A percentile compares a stretch with the other conserved stretches of the same genome.
phyloP scores from a whole-genome alignment of 2,113 vertebrate genomes.

The Bucco capensis region DNA sequence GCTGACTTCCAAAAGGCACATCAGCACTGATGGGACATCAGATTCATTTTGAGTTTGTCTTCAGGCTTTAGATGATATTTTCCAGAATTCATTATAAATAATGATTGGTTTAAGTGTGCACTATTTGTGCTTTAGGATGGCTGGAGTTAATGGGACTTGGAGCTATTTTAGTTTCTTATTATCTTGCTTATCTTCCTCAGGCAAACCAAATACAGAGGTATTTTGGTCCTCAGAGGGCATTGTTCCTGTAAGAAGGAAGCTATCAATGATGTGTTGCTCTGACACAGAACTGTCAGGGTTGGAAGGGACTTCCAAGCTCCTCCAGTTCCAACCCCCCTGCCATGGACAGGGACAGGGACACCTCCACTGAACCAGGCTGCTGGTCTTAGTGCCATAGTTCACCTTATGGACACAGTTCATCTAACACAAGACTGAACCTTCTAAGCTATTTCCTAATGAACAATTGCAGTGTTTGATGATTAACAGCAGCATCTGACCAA shows the following conservation, averaged over 20 bases:
- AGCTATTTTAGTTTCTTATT: conserved; percentile 18
- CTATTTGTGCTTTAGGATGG: not conserved
- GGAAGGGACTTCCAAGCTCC: no score
- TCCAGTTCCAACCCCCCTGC: no score
- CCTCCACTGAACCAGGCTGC: no score
- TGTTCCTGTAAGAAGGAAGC: not conserved
- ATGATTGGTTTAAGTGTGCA: conserved; percentile 1
- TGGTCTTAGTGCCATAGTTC: not conserved
- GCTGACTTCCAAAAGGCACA: not conserved
- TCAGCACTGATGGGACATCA: not conserved
- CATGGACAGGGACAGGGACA: no score
- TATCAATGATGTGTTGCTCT: not conserved
- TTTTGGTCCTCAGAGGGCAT: not conserved
- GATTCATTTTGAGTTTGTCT: conserved; percentile 27
- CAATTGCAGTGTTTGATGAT: not conserved
- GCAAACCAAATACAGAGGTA: not conserved
- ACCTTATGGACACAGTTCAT: not conserved
- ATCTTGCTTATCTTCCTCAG: not conserved
- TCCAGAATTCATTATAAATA: conserved; percentile 47
- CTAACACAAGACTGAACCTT: not conserved
- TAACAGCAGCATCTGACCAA: not conserved
- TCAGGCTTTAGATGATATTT: not conserved
- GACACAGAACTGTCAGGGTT: no score
- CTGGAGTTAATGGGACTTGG: conserved; percentile 4
- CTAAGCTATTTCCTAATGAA: not conserved